Base-by-base conservation (phyloP, 2,888 invertebrate species). In the Scaptomyza parva region DNA sequence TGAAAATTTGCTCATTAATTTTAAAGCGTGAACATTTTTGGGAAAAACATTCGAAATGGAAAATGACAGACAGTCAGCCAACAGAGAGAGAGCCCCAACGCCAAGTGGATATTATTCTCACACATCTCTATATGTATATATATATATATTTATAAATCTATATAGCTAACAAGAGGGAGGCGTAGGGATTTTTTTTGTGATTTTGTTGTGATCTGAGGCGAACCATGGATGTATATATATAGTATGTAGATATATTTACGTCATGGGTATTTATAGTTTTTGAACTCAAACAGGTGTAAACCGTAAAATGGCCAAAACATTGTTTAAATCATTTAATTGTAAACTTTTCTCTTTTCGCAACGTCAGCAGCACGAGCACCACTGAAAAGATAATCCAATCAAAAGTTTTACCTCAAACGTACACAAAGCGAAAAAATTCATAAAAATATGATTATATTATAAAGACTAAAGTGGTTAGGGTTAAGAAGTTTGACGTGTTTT, bases 321-420 rank as follows among this genome's bases (percentile, higher is more conserved):
- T 84, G 86, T 76, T 85, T 86, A 88, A 89, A 85, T 85, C 84
- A 88, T 89, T 85, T 82, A 66, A 88, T 85, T 84, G 88, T 88
- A 85, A 84, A 76, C 83, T 83, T 67, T 74, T 67, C 14, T 18
- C 5, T 22, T 28, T 47, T 47, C 45, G 76, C 73, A 73, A 58
- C 76, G 54, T 43, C 63, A 79, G 59, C 48, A 67, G 64, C 77
- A 61, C 72, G 57, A 76, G 66, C 43, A 41, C 3, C 18, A 6
- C n/a, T n/a, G n/a, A n/a, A 37, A 0, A 35, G 40, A 44, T 54
- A 47, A 43, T 28, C 35, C 53, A 51, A 72, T 70, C 54, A 52
- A 51, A 60, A 52, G 24, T 18, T 22, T 20, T 14, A 60, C 41
- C 28, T 18, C 20, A 3, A 58, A 48, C 37, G 22, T 43, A 52